phyloP scores from a whole-genome alignment of 2,113 vertebrate species.

The Larimichthys crocea region DNA sequence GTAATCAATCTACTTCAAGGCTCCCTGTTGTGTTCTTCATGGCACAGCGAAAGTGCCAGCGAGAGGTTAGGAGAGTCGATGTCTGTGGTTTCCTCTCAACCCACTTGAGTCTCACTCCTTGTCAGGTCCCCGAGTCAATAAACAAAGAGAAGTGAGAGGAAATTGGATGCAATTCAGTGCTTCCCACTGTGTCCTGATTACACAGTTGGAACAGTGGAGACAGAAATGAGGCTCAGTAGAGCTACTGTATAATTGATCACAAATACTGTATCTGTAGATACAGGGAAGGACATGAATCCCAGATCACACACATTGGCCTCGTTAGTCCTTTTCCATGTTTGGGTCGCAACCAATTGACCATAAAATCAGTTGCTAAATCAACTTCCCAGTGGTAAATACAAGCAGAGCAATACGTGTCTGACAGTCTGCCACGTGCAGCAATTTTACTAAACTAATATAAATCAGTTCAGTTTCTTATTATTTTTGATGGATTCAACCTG shows the following conservation, averaged over 20 bases:
- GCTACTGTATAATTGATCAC: constrained; percentile 28
- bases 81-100: constrained; percentile 53
- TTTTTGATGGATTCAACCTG: neutral
- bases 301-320: neutral
- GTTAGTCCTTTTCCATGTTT: neutral
- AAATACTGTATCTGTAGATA: constrained; percentile 28
- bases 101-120: constrained; percentile 53
- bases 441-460: neutral
- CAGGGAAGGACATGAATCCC: neutral
- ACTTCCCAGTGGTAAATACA: neutral
- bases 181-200: constrained; percentile 70
- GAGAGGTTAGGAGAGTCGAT: constrained; percentile 49
- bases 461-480: neutral
- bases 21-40: constrained; percentile 55
- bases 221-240: constrained; percentile 48
- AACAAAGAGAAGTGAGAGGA: constrained; percentile 65
- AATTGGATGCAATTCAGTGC: constrained; percentile 65
- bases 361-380: neutral
- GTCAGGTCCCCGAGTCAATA: constrained; percentile 61
- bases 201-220: constrained; percentile 47
- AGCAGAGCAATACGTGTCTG: neutral
- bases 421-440: neutral
- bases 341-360: neutral
- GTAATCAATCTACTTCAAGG: constrained; percentile 80
- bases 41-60: constrained; percentile 47